Evolutionary conservation across 2,888 invertebrate species (phyloP).

Genomic region (Listrodromus nycthemerus): DNA sequence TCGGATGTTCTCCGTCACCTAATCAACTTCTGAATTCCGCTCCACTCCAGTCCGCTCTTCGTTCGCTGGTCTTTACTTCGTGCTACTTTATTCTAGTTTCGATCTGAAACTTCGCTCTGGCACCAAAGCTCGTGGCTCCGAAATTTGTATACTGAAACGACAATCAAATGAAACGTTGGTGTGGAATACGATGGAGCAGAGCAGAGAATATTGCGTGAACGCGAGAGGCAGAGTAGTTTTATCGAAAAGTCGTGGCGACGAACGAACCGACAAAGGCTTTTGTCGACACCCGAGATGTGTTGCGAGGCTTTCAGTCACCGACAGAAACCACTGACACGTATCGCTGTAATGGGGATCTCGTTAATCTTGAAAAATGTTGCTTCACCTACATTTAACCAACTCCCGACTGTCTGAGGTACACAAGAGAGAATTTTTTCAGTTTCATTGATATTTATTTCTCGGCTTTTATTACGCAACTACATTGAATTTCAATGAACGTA

Average conservation of each 20-base stretch:
- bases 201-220: neutral
- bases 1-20: neutral
- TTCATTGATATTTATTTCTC: neutral
- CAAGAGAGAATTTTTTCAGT: neutral
- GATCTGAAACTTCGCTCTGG: neutral
- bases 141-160: neutral
- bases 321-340: slow-evolving; percentile 21
- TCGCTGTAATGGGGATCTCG: slow-evolving; percentile 14
- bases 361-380: slow-evolving; percentile 32
- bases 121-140: neutral
- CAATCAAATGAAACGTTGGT: slow-evolving; percentile 1
- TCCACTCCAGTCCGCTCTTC: neutral
- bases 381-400: neutral
- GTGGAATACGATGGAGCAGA: neutral
- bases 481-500: too few relatives aligned
- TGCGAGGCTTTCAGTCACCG: slow-evolving; percentile 55
- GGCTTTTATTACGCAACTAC: neutral
- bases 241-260: slow-evolving; percentile 28
- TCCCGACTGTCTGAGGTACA: neutral
- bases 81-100: neutral
- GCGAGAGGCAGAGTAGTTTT: slow-evolving; percentile 20
- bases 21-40: neutral
- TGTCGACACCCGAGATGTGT: slow-evolving; percentile 60
- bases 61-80: neutral
- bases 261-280: slow-evolving; percentile 57